Percentiles rank a stretch among this genome's conserved stretches.
Conservation (phyloP, 2,888 invertebrate species). For the Rambutsinella grinnellia region DNA sequence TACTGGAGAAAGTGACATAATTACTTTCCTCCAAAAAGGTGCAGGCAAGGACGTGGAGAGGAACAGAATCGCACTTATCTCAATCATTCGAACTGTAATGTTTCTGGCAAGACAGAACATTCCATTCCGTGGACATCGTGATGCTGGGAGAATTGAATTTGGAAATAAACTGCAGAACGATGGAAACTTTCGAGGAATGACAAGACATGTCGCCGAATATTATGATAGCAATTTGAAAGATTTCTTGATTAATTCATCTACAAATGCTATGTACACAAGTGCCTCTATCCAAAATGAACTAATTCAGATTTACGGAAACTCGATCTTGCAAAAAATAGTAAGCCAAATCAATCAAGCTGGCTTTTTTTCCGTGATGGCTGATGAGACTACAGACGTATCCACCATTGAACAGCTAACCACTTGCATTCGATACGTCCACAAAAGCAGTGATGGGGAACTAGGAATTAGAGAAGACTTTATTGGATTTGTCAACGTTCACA, state of each 20-base stretch:
- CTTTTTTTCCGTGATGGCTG: background rate
- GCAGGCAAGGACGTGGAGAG: too few species aligned
- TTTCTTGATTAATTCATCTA: too few species aligned
- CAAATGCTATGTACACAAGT: background rate
- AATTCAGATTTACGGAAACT: background rate
- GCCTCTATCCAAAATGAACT: background rate
- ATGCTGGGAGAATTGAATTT: background rate
- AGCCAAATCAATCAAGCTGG: background rate
- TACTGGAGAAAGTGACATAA: too few species aligned
- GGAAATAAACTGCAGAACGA: background rate
- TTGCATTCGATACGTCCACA: background rate
- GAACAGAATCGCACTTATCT: background rate
- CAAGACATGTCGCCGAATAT: too few species aligned
- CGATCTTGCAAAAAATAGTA: background rate
- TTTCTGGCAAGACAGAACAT: background rate
- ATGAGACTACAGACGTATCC: background rate
- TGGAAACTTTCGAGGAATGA: too few species aligned
- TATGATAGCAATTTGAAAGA: too few species aligned
- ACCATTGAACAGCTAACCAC: background rate
- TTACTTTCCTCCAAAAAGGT: too few species aligned
- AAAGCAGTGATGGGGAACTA: background rate
- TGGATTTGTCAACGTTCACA: background rate
- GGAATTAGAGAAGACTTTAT: background rate
- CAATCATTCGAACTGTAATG: background rate
- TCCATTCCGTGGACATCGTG: background rate